Base-by-base conservation (phyloP, 2,888 invertebrate species). In the Nomada ruficornis region DNA sequence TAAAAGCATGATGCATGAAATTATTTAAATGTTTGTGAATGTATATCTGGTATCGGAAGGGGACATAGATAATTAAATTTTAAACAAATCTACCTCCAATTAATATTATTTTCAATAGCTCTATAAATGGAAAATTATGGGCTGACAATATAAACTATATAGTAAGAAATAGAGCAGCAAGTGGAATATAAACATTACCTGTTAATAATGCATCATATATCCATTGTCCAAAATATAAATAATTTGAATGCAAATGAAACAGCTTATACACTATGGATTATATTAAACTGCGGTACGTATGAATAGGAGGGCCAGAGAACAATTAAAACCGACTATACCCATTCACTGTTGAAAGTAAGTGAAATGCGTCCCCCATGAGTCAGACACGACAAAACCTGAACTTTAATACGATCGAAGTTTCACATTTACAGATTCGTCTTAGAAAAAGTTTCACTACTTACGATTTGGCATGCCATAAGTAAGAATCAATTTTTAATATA, bases 1-100 rank as follows among this genome's bases (percentile, higher is more conserved):
- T 71, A 9, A 71, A 80, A 63, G 77, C 65, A 57, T 80, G 77
- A 80, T 68, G 78, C 78, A 59, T n/a, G 18, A 44, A 13, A 47
- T 77, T 70, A 55, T 42, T 62, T 44, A 60, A 65, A 54, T 62
- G 47, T 57, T 55, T 77, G 20, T 57, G 36, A 29, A 47, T 23
- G 52, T 9, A 63, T 47, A 42, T n/a, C 26, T n/a, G 57, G 11
- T 4, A 2, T 23, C 13, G 15, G 26, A 26, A 13, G 26, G 36
- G 23, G 20, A 74, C 36, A 23, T 42, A 36, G 26, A 26, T 26
- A 26, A 26, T 26, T 26, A 26, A 26, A 26, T 26, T 26, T 26
- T 26, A 26, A 26, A 26, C 26, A 26, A 26, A 26, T 2, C 26
- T 26, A 26, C 2, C 26, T 26, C 2, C 26, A 26, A 26, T 26